Evolutionary conservation across 2,797 vertebrate species (phyloP).

Genomic region (Alfaro cultratus): DNA sequence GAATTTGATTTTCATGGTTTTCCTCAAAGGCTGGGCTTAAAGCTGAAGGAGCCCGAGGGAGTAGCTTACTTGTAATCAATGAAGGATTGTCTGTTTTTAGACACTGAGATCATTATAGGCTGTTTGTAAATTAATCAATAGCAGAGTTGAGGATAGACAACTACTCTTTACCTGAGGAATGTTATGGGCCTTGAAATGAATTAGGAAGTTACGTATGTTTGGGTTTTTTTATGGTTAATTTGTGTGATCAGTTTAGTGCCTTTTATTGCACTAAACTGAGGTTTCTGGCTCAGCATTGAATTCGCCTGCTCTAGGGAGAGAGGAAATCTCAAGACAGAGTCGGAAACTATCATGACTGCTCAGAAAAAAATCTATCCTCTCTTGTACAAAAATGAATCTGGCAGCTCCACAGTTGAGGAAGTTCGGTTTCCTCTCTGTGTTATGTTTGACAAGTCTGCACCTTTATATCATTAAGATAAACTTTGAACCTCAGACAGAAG

Average conservation of each 20-base stretch:
- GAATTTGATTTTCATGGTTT: constrained; percentile 50
- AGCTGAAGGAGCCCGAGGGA: constrained; percentile 48
- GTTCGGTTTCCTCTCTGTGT: constrained; percentile 48
- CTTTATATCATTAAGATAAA: neutral
- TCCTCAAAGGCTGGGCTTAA: constrained; percentile 35
- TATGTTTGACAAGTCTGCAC: constrained; percentile 51
- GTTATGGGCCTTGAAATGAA: neutral
- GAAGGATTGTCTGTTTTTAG: constrained; percentile 62
- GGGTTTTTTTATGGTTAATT: constrained; percentile 7
- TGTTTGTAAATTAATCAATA: constrained; percentile 70
- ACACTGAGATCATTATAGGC: constrained; percentile 53
- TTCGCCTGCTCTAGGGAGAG: constrained; percentile 46
- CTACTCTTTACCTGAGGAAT: constrained; percentile 55
- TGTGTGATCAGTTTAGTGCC: constrained; percentile 13
- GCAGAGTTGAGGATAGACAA: constrained; percentile 47
- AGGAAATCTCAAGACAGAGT: constrained; percentile 67
- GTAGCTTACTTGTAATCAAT: constrained; percentile 64
- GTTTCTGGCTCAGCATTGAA: constrained; percentile 40
- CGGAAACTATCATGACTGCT: constrained; percentile 60
- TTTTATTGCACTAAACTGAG: constrained; percentile 29
- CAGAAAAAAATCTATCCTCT: constrained; percentile 60
- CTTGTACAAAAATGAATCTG: constrained; percentile 53
- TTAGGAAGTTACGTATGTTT: constrained; percentile 13
- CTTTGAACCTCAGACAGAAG: neutral
- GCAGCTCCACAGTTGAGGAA: constrained; percentile 48